Percentiles rank a stretch among this genome's conserved stretches.
These are phyloP conservation scores for Herpetotheres cachinnans DNA, from an alignment of 2,113 vertebrate species.

Conservation along the genomic window DNA sequence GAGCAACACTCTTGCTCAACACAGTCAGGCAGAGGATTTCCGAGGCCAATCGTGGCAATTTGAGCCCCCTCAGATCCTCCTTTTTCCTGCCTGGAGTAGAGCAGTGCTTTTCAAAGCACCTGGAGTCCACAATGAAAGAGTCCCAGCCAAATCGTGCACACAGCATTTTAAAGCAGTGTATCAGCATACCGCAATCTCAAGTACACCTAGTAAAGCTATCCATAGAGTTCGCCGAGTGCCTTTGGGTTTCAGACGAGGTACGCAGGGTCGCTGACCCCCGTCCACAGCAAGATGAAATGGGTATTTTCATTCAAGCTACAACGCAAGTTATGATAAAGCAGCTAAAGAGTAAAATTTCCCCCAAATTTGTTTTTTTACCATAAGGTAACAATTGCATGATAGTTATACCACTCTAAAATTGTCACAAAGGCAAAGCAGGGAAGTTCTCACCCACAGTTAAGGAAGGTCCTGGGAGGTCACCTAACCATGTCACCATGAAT, in stretches of 20 bases:
- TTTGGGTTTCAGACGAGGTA: neutral
- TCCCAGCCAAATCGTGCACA: neutral
- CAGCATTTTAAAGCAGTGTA: neutral
- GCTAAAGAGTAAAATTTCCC: neutral
- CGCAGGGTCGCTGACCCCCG: neutral
- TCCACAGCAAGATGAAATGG: neutral
- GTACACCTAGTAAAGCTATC: neutral
- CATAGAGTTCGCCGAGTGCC: neutral
- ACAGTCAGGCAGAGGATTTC: neutral
- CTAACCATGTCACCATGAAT: neutral
- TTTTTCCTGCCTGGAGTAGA: neutral
- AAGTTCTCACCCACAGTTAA: neutral
- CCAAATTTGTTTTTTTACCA: rapidly evolving
- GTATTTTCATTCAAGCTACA: neutral
- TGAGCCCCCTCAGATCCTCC: neutral
- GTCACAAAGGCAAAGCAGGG: neutral
- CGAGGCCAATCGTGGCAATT: neutral
- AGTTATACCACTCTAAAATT: neutral
- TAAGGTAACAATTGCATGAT: neutral
- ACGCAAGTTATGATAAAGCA: neutral
- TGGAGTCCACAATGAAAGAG: neutral
- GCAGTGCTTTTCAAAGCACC: neutral
- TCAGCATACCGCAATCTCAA: neutral
- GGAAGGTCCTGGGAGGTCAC: neutral
- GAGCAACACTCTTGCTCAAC: neutral